phyloP scores from a whole-genome alignment of 35 echinoderm and acorn worm genomes.

The Anneissia japonica region DNA sequence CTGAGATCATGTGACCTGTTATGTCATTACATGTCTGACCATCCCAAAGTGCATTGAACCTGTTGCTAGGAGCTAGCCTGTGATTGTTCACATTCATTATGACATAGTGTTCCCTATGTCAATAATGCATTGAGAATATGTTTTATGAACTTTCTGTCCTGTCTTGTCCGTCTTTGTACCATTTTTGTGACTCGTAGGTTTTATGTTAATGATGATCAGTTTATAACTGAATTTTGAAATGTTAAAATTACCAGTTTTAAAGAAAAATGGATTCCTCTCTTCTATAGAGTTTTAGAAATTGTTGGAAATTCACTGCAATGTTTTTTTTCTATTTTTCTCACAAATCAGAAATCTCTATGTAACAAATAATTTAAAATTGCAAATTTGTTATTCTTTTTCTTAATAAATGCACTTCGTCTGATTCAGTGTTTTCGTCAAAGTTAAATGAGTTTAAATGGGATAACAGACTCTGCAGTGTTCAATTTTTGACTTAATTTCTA shows the following conservation, averaged over 20 bases:
- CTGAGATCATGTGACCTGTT: background rate
- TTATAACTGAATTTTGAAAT: background rate
- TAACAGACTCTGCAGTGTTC: too few species aligned
- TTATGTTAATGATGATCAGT: too few species aligned
- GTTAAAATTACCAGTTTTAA: too few species aligned
- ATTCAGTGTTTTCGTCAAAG: too few species aligned
- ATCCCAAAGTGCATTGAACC: slow-evolving; percentile 1
- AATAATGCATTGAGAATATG: background rate
- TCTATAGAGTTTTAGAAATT: too few species aligned
- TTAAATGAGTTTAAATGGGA: too few species aligned
- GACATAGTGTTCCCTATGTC: background rate
- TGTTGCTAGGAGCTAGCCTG: background rate
- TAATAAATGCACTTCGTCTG: too few species aligned
- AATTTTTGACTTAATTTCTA: too few species aligned
- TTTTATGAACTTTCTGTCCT: background rate
- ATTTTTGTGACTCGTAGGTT: background rate
- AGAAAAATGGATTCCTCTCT: too few species aligned
- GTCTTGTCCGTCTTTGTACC: background rate
- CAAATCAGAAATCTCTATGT: too few species aligned
- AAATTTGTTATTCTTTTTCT: too few species aligned
- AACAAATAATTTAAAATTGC: too few species aligned
- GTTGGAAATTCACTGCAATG: background rate
- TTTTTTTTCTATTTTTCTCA: background rate
- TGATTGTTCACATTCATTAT: background rate
- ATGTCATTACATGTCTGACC: background rate